phyloP scores from a whole-genome alignment of 2,113 vertebrate species.

The Propithecus coquereli region DNA sequence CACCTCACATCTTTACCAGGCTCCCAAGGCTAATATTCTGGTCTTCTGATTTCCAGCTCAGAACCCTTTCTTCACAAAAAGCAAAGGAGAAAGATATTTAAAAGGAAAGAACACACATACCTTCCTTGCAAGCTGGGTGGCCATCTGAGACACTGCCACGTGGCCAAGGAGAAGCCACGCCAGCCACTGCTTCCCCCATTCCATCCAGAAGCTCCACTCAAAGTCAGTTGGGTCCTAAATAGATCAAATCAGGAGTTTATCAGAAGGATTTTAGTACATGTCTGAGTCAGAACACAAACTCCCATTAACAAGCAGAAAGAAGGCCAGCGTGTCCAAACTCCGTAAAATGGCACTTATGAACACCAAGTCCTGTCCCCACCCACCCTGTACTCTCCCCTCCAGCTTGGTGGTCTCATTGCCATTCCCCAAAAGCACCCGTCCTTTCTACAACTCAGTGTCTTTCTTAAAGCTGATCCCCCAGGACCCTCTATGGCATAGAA shows the following conservation, averaged over 20 bases:
- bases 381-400: background rate
- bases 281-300: background rate
- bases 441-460: background rate
- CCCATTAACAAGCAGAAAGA: background rate
- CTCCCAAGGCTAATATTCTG: background rate
- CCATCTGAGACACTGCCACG: slow-evolving; percentile 84
- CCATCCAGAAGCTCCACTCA: slow-evolving; percentile 97
- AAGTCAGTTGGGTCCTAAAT: slow-evolving; percentile 92
- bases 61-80: background rate
- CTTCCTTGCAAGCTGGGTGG: slow-evolving; percentile 82
- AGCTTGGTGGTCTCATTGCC: background rate
- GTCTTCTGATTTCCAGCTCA: background rate
- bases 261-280: background rate
- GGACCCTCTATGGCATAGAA: background rate
- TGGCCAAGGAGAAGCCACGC: slow-evolving; percentile 91
- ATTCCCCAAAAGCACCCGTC: background rate
- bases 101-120: slow-evolving; percentile 73
- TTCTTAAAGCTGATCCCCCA: background rate
- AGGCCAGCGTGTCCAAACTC: background rate
- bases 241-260: background rate
- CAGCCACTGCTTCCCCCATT: slow-evolving; percentile 89
- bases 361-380: background rate
- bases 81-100: background rate
- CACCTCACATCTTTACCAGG: background rate
- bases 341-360: background rate